Base-by-base conservation (phyloP, 2,797 vertebrate genomes). In the Picus viridis region DNA sequence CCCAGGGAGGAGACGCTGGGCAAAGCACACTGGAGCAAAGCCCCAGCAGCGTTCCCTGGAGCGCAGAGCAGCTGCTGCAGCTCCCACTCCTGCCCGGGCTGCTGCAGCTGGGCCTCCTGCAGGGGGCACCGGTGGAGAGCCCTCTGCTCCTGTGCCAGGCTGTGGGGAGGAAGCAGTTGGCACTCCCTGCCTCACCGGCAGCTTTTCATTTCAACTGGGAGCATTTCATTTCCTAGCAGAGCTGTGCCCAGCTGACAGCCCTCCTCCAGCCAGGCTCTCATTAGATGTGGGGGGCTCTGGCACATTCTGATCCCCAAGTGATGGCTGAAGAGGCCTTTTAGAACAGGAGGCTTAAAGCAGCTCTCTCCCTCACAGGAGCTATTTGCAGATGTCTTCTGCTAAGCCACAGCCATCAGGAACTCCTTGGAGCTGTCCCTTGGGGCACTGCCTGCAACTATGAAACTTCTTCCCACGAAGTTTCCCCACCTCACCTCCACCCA, bases 141-240 rank as follows among this genome's bases (percentile, higher is more conserved):
- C 67, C 32, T 58, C 83, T 12, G 67, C 29, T 54, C 6, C 9
- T 22, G 53, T 45, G 49, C 49, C 84, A 67, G 73, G 71, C 86
- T 1, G 0, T 51, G 67, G 62, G 56, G 86, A 88, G 85, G 8
- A 45, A 43, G 76, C 58, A 36, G 62, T 87, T 89, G 74, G 15
- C 4, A 32, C 34, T 34, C 24, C 16, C 12, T 8, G 30, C 3
- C 39, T 83, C 80, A 85, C 18, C 58, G 83, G n/a, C 17, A 83
- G 47, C 26, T 47, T 91, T 89, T 83, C 26, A 86, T 80, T 81
- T 83, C 53, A 86, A 81, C 56, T 69, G 49, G 13, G 23, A 68
- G 67, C 51, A 73, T 90, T 88, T 81, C 43, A 68, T 86, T 74
- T 68, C 80, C 77, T n/a, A 78, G 32, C 30, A 58, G 3, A 87